Evolutionary conservation across 2,113 vertebrate genomes (phyloP).

Genomic region (Leiothrix lutea): DNA sequence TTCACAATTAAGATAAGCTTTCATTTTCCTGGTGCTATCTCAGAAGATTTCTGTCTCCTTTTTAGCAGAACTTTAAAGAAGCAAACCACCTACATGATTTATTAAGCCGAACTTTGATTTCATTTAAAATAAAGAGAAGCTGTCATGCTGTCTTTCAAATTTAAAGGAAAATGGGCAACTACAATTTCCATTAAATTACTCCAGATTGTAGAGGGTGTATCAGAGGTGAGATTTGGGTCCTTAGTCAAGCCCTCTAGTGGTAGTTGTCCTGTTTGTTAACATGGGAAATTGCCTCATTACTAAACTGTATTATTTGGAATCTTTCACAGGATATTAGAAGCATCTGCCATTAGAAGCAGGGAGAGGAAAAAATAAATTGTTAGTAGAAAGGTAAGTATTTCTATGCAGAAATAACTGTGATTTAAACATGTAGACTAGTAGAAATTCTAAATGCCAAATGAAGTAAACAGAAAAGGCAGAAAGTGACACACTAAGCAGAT

Average conservation of each 20-base stretch:
- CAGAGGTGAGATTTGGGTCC: background rate
- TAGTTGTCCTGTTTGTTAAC: background rate
- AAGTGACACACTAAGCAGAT: background rate
- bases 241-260: constrained; percentile 31
- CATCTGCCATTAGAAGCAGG: background rate
- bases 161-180: background rate
- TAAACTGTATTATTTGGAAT: background rate
- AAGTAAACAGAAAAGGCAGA: background rate
- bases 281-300: background rate
- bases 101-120: background rate
- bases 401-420: background rate
- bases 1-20: background rate
- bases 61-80: background rate
- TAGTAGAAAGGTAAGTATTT: background rate
- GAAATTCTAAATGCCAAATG: background rate
- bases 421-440: background rate
- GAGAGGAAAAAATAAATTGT: background rate
- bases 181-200: background rate
- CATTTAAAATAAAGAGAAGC: background rate
- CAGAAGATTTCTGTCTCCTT: background rate
- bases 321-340: background rate
- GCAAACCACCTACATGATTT: background rate
- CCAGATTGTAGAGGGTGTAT: background rate
- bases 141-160: background rate
- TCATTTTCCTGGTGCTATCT: background rate